Base-by-base conservation (phyloP, 2,888 invertebrate genomes). In the Orthonevra nobilis region DNA sequence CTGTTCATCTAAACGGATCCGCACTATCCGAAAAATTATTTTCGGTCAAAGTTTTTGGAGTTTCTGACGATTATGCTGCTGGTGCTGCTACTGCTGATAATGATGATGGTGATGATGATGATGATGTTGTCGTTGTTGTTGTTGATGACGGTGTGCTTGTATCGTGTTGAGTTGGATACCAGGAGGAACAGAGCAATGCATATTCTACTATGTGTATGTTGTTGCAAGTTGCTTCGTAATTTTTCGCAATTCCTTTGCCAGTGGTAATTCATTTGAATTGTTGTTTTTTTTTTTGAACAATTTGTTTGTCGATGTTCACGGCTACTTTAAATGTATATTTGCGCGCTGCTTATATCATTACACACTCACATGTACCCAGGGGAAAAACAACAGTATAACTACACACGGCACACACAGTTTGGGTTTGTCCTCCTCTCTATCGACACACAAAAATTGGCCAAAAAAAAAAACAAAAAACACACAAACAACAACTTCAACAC, bases 1-100 rank as follows among this genome's bases (percentile, higher is more conserved):
- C 86, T 88, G 86, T 87, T 88, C 88, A 86, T 88, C 87, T 87
- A 87, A 87, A 88, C 85, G 87, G 86, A 86, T 86, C 87, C 85
- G 85, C 85, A 86, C 86, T 87, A 87, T 88, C 86, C 84, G 85
- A 86, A 86, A 85, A 86, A 86, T 50, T 34, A 85, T 85, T 86
- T 87, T 88, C 84, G 87, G 85, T 85, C 87, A 85, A 85, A 83
- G 83, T 87, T 84, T 85, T 85, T 84, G 85, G 84, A 86, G 73
- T 58, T 73, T 85, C 86, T 70, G 66, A 44, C 61, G 36, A 72
- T 50, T 61, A 48, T 68, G 79, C 64, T 48, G 66, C 63, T 32
- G 66, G 23, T 23, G n/a, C n/a, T n/a, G n/a, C n/a, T n/a, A n/a
- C n/a, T n/a, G n/a, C n/a, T n/a, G n/a, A 64, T 54, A 52, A 38